Conservation (phyloP, 2,797 vertebrate species). For the Danio choprae region DNA sequence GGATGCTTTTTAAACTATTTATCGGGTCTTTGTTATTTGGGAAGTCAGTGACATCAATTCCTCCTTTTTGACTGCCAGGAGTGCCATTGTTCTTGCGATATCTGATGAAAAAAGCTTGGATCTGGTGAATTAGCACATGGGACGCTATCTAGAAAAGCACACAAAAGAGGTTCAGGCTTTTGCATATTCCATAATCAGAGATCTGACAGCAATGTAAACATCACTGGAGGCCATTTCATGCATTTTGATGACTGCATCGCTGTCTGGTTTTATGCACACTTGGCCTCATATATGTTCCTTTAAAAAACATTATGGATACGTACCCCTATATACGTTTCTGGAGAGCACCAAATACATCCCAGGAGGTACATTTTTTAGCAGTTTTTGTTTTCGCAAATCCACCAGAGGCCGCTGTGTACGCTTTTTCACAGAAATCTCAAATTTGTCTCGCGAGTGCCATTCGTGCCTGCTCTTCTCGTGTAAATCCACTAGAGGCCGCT, state of each 20-base stretch:
- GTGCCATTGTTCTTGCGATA: slow-evolving; percentile 19
- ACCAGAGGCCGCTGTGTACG: too few species aligned
- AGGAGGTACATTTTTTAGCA: too few species aligned
- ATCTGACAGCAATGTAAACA: neutral
- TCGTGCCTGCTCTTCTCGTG: too few species aligned
- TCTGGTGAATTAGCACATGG: neutral
- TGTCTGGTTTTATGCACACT: neutral
- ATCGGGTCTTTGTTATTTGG: slow-evolving; percentile 29
- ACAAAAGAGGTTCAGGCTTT: neutral
- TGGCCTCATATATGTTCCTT: neutral
- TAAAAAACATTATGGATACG: too few species aligned
- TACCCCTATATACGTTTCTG: too few species aligned
- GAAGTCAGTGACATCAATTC: slow-evolving; percentile 21
- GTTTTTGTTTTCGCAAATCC: too few species aligned
- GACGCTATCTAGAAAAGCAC: slow-evolving; percentile 7
- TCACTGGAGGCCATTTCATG: neutral
- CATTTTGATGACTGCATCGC: neutral
- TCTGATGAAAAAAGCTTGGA: slow-evolving; percentile 6
- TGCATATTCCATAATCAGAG: neutral
- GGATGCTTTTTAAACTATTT: slow-evolving; percentile 11
- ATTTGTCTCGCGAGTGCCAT: too few species aligned
- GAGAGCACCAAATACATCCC: too few species aligned
- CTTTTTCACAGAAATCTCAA: too few species aligned
- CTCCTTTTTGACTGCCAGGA: neutral
- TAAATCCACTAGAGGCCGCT: too few species aligned